These are phyloP conservation scores for Tamandua tetradactyla DNA, from an alignment of 2,797 vertebrate species.

Conservation along the genomic window DNA sequence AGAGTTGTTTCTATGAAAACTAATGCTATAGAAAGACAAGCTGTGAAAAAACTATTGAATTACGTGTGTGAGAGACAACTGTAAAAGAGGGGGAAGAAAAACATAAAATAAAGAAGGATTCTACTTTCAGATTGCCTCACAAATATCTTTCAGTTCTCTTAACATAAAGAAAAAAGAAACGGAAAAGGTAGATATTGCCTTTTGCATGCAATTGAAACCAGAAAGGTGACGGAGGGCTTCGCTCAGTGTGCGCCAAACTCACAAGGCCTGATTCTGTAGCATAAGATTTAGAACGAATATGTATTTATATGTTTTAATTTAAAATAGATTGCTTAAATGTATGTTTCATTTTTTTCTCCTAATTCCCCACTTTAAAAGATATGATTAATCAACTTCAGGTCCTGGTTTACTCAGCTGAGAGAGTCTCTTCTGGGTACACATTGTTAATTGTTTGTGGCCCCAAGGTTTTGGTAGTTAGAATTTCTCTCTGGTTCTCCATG, in stretches of 20 bases:
- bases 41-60: neutral
- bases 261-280: neutral
- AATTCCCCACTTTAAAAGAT: neutral
- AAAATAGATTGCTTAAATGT: slow-evolving; percentile 4
- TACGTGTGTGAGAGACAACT: neutral
- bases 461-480: neutral
- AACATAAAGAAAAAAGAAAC: neutral
- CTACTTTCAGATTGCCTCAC: neutral
- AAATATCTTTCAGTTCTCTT: neutral
- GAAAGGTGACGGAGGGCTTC: neutral
- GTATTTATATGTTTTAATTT: slow-evolving; percentile 5
- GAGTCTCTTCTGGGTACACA: neutral
- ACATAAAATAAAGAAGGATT: neutral
- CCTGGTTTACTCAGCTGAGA: neutral
- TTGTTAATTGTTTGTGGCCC: fast-evolving
- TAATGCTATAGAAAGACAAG: neutral
- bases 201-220: neutral
- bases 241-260: neutral
- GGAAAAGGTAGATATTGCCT: neutral
- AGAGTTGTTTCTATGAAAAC: slow-evolving; percentile 20
- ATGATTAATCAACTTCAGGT: neutral
- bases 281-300: neutral
- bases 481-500: neutral
- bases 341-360: neutral
- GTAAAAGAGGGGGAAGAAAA: neutral